These are phyloP conservation scores for Ciconia maguari DNA, from an alignment of 2,113 vertebrate genomes.

Conservation along the genomic window DNA sequence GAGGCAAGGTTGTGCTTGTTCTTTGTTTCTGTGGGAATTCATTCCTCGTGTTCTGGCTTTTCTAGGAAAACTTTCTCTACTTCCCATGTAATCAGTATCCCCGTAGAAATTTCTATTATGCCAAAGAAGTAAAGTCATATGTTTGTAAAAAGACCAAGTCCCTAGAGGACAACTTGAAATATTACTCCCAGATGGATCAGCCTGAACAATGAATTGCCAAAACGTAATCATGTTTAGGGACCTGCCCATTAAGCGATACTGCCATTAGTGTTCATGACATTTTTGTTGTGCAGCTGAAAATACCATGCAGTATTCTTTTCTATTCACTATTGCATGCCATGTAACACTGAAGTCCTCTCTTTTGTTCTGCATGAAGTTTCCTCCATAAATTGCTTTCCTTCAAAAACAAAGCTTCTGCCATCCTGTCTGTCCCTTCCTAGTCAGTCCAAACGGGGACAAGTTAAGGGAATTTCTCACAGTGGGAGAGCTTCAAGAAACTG, in stretches of 20 bases:
- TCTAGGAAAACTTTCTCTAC: not conserved
- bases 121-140: not conserved
- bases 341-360: not conserved
- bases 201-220: not conserved
- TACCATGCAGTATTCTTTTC: not conserved
- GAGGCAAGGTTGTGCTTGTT: not conserved
- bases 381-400: not conserved
- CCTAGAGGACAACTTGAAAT: not conserved
- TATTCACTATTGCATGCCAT: not conserved
- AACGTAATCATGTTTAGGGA: not conserved
- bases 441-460: not conserved
- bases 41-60: not conserved
- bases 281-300: not conserved
- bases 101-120: not conserved
- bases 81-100: not conserved
- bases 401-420: not conserved
- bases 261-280: not conserved
- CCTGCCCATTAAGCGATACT: not conserved
- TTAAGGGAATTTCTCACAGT: not conserved
- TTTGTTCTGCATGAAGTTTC: not conserved
- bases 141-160: not conserved
- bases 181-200: not conserved
- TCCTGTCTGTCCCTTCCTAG: not conserved
- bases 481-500: not conserved
- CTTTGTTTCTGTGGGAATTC: not conserved